Base-by-base conservation (phyloP, 2,888 invertebrate genomes). In the Brachylomia viminalis region DNA sequence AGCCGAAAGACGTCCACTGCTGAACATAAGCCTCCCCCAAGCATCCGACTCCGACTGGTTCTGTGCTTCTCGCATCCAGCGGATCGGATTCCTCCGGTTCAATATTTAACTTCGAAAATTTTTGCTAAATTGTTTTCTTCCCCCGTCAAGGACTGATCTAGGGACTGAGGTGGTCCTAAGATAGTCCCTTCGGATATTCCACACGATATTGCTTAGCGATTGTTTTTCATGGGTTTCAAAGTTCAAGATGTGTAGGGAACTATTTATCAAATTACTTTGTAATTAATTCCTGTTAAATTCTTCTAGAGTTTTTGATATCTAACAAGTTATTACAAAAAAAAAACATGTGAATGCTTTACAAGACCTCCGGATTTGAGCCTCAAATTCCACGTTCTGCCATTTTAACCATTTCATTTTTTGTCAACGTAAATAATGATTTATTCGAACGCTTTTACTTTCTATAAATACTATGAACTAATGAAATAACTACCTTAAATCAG, bases 101-200 rank as follows among this genome's bases (percentile, higher is more conserved):
- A 33, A 33, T n/a, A n/a, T 5, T 52, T 17, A 61, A 23, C 15
- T 56, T 56, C 7, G 2, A 56, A 15, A 15, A 1, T 8, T 33
- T 61, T 15, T n/a, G 10, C 27, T 56, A 27, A 7, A 27, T 0
- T 15, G 27, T 56, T 56, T 27, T 27, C 15, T 56, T 27, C 27
- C 2, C 15, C 1, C 27, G 15, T 27, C 27, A 56, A 56, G 2
- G 15, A 56, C 15, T 56, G 13, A 15, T 27, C 56, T 56, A 56
- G 27, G 56, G 56, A 27, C 27, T 27, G 15, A 15, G 7, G 0
- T 5, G 59, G 49, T 33, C 56, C 56, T 15, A 58, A 11, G 20
- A 70, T 76, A 71, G 27, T 27, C 42, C 76, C 70, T 17, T 67
- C 30, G 1, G 42, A 49, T 61, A 62, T 10, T 42, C 66, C 56